phyloP scores from a whole-genome alignment of 2,888 invertebrate species.

The Synanthedon andrenaeformis region DNA sequence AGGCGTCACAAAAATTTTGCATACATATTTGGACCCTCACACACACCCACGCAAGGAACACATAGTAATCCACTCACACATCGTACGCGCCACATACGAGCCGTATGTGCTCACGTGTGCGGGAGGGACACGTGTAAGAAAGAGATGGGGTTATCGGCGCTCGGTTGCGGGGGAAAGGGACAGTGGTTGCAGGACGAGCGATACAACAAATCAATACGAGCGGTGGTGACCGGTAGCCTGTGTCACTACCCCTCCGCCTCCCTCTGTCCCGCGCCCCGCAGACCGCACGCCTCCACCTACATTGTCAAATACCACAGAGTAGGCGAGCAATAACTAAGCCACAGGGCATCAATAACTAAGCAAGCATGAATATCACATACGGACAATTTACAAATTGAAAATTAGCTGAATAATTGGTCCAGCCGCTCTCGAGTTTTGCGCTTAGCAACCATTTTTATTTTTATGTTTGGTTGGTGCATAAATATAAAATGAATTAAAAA shows the following conservation, averaged over 20 bases:
- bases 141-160: conserved; percentile 21
- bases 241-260: conserved; percentile 54
- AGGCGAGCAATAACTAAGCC: conserved; percentile 7
- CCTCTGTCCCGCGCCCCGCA: conserved; percentile 23
- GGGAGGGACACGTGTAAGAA: conserved; percentile 46
- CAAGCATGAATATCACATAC: too few species aligned
- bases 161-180: conserved; percentile 46
- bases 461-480: too few species aligned
- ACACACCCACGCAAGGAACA: conserved; percentile 38
- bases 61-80: conserved; percentile 31
- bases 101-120: conserved; percentile 56
- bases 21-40: conserved; percentile 57
- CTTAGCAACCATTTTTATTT: too few species aligned
- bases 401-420: too few species aligned
- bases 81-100: conserved; percentile 26
- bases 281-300: conserved; percentile 66
- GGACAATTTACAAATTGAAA: too few species aligned
- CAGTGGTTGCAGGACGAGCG: conserved; percentile 65
- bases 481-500: too few species aligned
- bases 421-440: too few species aligned
- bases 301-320: conserved; percentile 64
- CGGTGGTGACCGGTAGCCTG: conserved; percentile 72
- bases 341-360: background rate
- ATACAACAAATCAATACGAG: conserved; percentile 73
- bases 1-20: conserved; percentile 45